These are phyloP conservation scores for Dolichomitus sp. DNA, from an alignment of 2,888 invertebrate species.

Conservation along the genomic window DNA sequence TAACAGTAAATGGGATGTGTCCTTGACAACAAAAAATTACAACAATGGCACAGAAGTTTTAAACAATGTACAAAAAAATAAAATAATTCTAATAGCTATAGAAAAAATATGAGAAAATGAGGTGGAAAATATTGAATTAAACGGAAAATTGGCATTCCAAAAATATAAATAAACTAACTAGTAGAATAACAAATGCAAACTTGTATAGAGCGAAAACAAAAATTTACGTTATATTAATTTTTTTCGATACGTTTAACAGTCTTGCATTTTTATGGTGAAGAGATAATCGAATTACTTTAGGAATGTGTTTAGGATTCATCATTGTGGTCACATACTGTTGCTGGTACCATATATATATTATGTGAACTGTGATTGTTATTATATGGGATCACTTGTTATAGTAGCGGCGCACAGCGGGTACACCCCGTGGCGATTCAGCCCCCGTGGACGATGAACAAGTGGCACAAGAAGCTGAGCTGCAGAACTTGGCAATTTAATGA, in stretches of 20 bases:
- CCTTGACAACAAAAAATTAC: too few species aligned
- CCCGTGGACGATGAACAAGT: slow-evolving; percentile 16
- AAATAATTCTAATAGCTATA: too few species aligned
- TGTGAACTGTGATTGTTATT: slow-evolving; percentile 13
- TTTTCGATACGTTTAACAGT: not conserved
- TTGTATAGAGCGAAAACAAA: slow-evolving; percentile 13
- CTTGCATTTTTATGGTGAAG: not conserved
- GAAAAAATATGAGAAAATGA: too few species aligned
- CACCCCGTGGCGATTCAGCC: slow-evolving; percentile 32
- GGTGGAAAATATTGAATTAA: too few species aligned
- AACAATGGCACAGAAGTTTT: too few species aligned
- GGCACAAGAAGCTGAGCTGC: slow-evolving; percentile 28
- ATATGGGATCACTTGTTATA: slow-evolving; percentile 21
- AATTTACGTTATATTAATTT: slow-evolving; percentile 2
- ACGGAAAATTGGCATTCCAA: too few species aligned
- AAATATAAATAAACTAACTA: too few species aligned
- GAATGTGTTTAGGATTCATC: not conserved
- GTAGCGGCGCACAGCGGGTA: slow-evolving; percentile 3
- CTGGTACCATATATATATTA: not conserved
- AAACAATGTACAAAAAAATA: too few species aligned
- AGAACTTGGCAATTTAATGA: slow-evolving; percentile 75
- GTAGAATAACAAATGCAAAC: not conserved
- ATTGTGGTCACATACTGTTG: not conserved
- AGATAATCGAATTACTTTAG: not conserved
- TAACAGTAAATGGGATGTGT: too few species aligned